Conservation (phyloP, 30 jellyfish, hydroid and myxozoan genomes). For the Euphysa ruthae region DNA sequence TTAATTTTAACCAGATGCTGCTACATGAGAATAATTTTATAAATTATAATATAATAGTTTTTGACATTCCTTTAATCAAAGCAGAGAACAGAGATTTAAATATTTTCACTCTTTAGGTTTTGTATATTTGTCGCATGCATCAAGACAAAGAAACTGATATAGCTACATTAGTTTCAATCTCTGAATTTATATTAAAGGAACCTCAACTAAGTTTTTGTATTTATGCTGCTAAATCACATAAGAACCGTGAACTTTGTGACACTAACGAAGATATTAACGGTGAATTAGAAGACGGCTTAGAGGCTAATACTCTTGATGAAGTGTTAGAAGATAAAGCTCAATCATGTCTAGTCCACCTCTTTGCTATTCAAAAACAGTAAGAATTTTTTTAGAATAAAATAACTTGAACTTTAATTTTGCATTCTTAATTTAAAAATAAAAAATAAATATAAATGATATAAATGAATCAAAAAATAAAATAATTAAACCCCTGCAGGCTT, state of each 20-base stretch:
- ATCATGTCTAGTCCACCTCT: conserved; percentile 39
- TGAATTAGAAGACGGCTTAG: conserved; percentile 16
- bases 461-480: too few species aligned
- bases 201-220: conserved; percentile 72
- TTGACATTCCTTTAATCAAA: too few species aligned
- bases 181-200: conserved; percentile 70
- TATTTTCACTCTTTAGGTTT: conserved; percentile 34
- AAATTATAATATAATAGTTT: too few species aligned
- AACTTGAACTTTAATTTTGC: neutral
- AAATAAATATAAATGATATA: too few species aligned
- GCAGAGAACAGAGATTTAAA: too few species aligned
- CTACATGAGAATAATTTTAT: too few species aligned
- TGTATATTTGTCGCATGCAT: conserved; percentile 49
- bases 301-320: conserved; percentile 31
- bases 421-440: too few species aligned
- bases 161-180: conserved; percentile 44
- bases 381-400: neutral
- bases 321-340: conserved; percentile 12
- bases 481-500: too few species aligned
- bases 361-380: conserved; percentile 61
- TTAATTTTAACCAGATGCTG: too few species aligned
- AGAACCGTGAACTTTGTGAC: conserved; percentile 26
- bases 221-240: conserved; percentile 37
- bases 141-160: conserved; percentile 52
- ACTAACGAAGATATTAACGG: neutral